A percentile compares a stretch with the other conserved stretches of the same genome.
Conservation (phyloP, 2,113 vertebrate species). For the Gavialis gangeticus region DNA sequence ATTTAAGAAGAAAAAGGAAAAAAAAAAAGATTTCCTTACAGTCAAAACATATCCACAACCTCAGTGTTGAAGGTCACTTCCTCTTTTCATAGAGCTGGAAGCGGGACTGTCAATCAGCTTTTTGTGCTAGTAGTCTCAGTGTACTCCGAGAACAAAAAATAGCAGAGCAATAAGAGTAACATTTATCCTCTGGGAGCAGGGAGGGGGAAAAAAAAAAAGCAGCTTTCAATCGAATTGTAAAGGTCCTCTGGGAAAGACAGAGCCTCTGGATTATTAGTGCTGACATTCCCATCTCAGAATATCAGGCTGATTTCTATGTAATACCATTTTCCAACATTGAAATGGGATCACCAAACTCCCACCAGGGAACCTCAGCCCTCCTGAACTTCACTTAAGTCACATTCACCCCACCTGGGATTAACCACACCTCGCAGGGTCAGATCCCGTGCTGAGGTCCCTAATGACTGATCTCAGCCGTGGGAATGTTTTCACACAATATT, state of each 20-base stretch:
- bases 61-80: slow-evolving; percentile 82
- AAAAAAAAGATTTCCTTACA: slow-evolving; percentile 35
- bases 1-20: neutral
- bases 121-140: slow-evolving; percentile 44
- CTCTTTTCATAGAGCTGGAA: slow-evolving; percentile 69
- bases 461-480: neutral
- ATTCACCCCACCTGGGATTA: neutral
- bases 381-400: accelerated
- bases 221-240: slow-evolving; percentile 41
- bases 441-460: neutral
- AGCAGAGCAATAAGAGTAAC: slow-evolving; percentile 8
- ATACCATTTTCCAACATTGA: slow-evolving; percentile 8
- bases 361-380: neutral
- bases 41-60: slow-evolving; percentile 37
- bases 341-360: neutral
- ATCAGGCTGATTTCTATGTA: slow-evolving; percentile 39
- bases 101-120: slow-evolving; percentile 76
- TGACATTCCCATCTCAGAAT: slow-evolving; percentile 58
- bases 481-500: neutral
- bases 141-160: slow-evolving; percentile 15
- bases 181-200: slow-evolving; percentile 28
- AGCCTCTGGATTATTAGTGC: slow-evolving; percentile 47
- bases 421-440: neutral
- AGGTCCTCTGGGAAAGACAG: slow-evolving; percentile 48
- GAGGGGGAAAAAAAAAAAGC: neutral